phyloP scores from a whole-genome alignment of 2,113 vertebrate genomes.

The Eudyptes chrysolophus region DNA sequence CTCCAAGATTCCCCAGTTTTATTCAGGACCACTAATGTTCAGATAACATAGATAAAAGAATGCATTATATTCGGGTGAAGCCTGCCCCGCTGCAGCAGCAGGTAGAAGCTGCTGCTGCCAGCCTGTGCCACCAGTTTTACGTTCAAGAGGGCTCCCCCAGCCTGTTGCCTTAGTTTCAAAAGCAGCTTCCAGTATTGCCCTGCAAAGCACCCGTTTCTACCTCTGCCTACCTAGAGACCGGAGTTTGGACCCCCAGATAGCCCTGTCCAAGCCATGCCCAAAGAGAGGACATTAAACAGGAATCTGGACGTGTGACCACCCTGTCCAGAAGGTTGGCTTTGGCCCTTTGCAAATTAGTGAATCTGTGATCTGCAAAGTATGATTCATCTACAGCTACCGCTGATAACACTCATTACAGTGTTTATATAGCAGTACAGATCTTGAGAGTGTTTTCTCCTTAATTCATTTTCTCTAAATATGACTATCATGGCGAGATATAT shows the following conservation, averaged over 20 bases:
- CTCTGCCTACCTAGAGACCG: neutral
- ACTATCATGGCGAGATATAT: neutral
- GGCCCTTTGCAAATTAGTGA: neutral
- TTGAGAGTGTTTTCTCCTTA: neutral
- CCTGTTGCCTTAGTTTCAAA: neutral
- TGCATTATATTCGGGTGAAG: rapidly evolving
- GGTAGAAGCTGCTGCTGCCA: neutral
- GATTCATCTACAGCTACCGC: neutral
- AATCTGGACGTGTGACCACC: rapidly evolving
- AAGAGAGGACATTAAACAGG: neutral
- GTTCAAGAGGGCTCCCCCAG: neutral
- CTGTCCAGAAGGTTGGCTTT: neutral
- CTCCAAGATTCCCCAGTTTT: neutral
- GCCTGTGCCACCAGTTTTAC: neutral
- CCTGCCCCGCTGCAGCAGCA: rapidly evolving
- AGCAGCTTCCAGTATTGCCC: neutral
- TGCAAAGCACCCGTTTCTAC: neutral
- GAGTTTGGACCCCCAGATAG: rapidly evolving
- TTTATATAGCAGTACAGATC: neutral
- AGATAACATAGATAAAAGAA: neutral
- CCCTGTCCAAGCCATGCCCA: neutral
- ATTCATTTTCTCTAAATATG: neutral
- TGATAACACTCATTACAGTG: neutral
- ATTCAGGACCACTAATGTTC: neutral
- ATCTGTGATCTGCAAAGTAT: neutral